Conservation (phyloP, 2,113 vertebrate genomes). For the Dicaeum eximium region DNA sequence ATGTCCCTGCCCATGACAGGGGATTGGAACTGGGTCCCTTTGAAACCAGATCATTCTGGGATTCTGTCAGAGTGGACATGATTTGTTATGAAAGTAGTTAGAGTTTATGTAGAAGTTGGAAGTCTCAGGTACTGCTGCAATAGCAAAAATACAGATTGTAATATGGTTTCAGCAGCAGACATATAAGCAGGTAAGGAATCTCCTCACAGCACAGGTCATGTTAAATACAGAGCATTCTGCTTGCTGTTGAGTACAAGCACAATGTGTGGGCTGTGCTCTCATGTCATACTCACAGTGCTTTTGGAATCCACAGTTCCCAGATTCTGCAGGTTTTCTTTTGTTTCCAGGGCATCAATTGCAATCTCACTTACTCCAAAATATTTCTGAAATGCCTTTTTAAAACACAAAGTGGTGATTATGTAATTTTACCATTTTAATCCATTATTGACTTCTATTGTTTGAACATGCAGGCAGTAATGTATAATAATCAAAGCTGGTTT, state of each 20-base stretch:
- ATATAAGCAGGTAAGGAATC: not conserved
- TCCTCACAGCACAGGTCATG: rapidly evolving
- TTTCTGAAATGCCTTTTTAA: not conserved
- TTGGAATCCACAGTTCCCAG: not conserved
- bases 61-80: not conserved
- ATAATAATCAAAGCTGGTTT: not conserved
- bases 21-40: not conserved
- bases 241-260: not conserved
- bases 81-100: not conserved
- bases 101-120: not conserved
- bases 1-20: not conserved
- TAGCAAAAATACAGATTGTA: not conserved
- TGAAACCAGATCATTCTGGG: not conserved
- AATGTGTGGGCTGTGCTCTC: not conserved
- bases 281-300: rapidly evolving
- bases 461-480: not conserved
- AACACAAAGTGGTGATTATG: not conserved
- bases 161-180: not conserved
- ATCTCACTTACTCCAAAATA: not conserved
- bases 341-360: not conserved
- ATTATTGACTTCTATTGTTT: not conserved
- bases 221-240: not conserved
- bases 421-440: not conserved
- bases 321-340: not conserved
- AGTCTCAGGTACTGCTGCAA: not conserved